Evolutionary conservation across 2,797 vertebrate species (phyloP), one percentile per base, ranked within the genome.

Genomic region (Tachyglossus aculeatus): DNA sequence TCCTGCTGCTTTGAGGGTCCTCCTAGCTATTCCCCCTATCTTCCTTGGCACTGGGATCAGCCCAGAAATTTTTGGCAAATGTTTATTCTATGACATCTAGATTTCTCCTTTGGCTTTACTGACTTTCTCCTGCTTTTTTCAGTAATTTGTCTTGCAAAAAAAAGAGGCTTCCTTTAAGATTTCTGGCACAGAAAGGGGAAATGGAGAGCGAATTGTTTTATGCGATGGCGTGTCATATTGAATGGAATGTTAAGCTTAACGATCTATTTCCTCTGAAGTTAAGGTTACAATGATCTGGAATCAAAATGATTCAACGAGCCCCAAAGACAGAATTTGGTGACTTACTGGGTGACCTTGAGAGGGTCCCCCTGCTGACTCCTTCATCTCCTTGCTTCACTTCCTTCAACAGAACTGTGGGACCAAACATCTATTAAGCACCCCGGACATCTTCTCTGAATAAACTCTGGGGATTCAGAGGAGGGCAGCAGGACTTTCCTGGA

Each of bases 301-400:
- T 82, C 71, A 84, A 80, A 84, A 57, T 1, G 0, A 83, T 82
- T 67, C 78, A 76, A 71, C 58, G 67, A 79, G 67, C 64, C 79
- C 85, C 73, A 84, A 71, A 87, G 76, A 68, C 45, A 76, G 63
- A 75, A 66, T 88, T 88, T 65, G 76, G 77, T 71, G 39, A 67
- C 74, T 9, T 66, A 67, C 74, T 80, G 59, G 0, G 67, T 66
- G 77, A 89, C 63, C 7, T 21, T 69, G 86, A 88, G 53, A 87
- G 84, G 85, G 78, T 88, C 77, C 71, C 45, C 74, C 66, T 83
- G 70, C 65, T 53, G 53, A 87, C 85, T 90, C 65, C 76, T 77
- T 84, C 56, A 63, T 86, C 40, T 83, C 81, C 74, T 81, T 80
- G 39, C 36, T 62, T 29, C 16, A 61, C 25, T 72, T 77, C 38